Evolutionary conservation across 2,888 invertebrate species (phyloP).

Genomic region (Dione vanillae): DNA sequence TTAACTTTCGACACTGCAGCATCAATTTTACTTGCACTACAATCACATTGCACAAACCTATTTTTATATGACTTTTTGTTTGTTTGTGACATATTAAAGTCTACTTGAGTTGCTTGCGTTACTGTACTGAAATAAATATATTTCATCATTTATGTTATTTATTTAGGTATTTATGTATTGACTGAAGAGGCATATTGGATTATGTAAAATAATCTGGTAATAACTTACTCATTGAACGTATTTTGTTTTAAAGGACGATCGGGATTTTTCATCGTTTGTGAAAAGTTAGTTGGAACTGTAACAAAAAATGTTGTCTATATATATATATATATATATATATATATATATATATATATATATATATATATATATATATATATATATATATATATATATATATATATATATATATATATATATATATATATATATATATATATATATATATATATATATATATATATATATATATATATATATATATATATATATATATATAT

Average conservation of each 20-base stretch:
- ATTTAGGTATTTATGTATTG: too few relatives aligned
- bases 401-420: too few relatives aligned
- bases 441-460: too few relatives aligned
- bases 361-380: too few relatives aligned
- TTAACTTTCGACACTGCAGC: constrained; percentile 43
- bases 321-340: too few relatives aligned
- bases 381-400: too few relatives aligned
- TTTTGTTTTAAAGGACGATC: not conserved
- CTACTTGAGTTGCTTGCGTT: constrained; percentile 67
- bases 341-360: too few relatives aligned
- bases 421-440: too few relatives aligned
- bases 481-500: too few relatives aligned
- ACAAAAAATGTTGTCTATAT: constrained; percentile 6
- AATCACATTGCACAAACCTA: constrained; percentile 59
- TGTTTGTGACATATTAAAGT: constrained; percentile 53
- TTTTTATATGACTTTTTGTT: constrained; percentile 49
- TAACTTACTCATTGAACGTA: constrained; percentile 2
- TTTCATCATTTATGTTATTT: not conserved
- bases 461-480: too few relatives aligned
- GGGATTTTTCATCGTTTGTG: not conserved
- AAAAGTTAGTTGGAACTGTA: constrained; percentile 27
- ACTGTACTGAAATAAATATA: constrained; percentile 52
- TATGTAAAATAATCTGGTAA: not conserved
- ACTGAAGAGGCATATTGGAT: too few relatives aligned
- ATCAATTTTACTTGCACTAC: constrained; percentile 43